phyloP scores from a whole-genome alignment of 2,797 vertebrate species.

The Hydrocynus forskahlii region DNA sequence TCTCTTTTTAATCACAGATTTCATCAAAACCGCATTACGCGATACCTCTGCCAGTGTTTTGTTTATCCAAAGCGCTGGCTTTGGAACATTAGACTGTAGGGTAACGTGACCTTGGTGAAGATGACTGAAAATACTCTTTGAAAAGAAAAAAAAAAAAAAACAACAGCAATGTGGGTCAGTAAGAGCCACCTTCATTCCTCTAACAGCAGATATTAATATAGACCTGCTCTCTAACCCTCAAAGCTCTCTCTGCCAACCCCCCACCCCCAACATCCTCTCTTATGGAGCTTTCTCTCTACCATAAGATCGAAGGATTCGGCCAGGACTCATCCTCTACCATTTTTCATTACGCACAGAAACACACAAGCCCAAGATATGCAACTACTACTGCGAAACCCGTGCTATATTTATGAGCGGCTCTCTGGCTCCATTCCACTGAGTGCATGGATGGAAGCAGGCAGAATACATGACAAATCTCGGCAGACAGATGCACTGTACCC shows the following conservation, averaged over 20 bases:
- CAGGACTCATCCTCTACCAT: slow-evolving; percentile 33
- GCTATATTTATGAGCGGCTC: slow-evolving; percentile 48
- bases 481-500: slow-evolving; percentile 13
- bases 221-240: slow-evolving; percentile 17
- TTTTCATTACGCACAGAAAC: slow-evolving; percentile 46
- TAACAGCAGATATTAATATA: slow-evolving; percentile 28
- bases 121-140: slow-evolving; percentile 7
- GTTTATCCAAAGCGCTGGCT: slow-evolving; percentile 21
- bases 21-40: slow-evolving; percentile 41
- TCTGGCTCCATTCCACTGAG: slow-evolving; percentile 27
- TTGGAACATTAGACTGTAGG: slow-evolving; percentile 4
- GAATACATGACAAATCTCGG: slow-evolving; percentile 16
- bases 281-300: slow-evolving; percentile 8
- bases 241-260: slow-evolving; percentile 24
- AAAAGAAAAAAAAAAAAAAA: background rate
- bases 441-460: slow-evolving; percentile 26
- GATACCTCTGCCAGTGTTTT: slow-evolving; percentile 27
- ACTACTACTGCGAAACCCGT: slow-evolving; percentile 42
- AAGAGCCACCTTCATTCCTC: slow-evolving; percentile 11
- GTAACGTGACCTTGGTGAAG: slow-evolving; percentile 16
- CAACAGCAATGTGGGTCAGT: slow-evolving; percentile 18
- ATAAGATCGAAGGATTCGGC: slow-evolving; percentile 38
- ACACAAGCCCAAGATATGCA: slow-evolving; percentile 28
- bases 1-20: slow-evolving; percentile 37
- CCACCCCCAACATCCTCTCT: slow-evolving; percentile 25